These are phyloP conservation scores for Bombus affinis DNA, from an alignment of 1,140 invertebrate species.

Conservation along the genomic window DNA sequence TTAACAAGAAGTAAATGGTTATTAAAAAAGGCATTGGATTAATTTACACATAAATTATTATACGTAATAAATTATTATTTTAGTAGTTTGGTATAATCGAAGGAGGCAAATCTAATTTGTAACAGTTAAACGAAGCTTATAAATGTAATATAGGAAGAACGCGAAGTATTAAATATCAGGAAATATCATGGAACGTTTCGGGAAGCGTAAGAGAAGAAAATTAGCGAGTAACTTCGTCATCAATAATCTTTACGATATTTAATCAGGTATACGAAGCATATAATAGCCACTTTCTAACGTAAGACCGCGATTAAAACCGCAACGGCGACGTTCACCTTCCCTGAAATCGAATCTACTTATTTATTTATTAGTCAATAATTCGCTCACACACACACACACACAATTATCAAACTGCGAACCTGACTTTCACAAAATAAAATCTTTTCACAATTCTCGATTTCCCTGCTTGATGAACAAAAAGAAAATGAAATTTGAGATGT, in stretches of 20 bases:
- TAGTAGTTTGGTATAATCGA: not conserved
- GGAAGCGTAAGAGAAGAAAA: not conserved
- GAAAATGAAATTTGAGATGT: not conserved
- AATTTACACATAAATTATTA: no score
- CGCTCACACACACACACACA: not conserved
- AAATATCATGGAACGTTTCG: not conserved
- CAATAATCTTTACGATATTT: conserved; percentile 26
- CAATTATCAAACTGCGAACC: not conserved
- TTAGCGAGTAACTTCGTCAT: not conserved
- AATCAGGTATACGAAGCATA: conserved; percentile 17
- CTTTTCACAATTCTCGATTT: not conserved
- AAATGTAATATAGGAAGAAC: not conserved
- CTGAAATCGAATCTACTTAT: conserved; percentile 7
- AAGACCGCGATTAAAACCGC: conserved; percentile 32
- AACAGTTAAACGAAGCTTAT: not conserved
- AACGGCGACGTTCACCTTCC: conserved; percentile 12
- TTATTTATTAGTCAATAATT: not conserved
- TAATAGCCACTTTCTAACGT: conserved; percentile 33
- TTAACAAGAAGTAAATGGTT: not conserved
- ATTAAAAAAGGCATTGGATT: no score
- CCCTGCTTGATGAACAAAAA: not conserved
- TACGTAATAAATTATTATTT: not conserved
- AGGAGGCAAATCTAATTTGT: not conserved
- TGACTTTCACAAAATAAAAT: conserved; percentile 4
- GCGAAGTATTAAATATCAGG: not conserved